Evolutionary conservation across 2,888 invertebrate species (phyloP).

Genomic region (Diplolepis rosae): DNA sequence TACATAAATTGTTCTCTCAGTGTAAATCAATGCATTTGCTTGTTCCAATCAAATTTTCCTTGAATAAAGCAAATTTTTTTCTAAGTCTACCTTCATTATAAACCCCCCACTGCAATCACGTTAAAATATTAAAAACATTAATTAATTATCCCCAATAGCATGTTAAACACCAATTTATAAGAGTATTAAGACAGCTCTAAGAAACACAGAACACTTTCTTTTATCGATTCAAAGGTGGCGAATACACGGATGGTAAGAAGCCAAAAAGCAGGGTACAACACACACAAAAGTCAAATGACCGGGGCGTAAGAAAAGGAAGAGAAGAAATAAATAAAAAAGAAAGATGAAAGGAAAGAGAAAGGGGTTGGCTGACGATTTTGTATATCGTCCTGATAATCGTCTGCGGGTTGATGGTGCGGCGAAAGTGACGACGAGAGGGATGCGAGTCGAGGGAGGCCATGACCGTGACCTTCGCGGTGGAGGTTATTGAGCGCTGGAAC

Average conservation of each 20-base stretch:
- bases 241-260: not conserved
- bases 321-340: slow-evolving; percentile 15
- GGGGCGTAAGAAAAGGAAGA: not conserved
- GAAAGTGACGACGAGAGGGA: slow-evolving; percentile 36
- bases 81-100: too few relatives aligned
- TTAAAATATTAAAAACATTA: not conserved
- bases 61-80: too few relatives aligned
- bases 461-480: slow-evolving; percentile 70
- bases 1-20: too few relatives aligned
- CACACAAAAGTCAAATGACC: not conserved
- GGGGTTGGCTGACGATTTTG: slow-evolving; percentile 54
- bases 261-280: not conserved
- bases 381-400: slow-evolving; percentile 65
- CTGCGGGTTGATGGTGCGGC: slow-evolving; percentile 43
- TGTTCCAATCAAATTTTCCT: too few relatives aligned
- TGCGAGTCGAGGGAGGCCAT: slow-evolving; percentile 54
- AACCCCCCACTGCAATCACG: too few relatives aligned
- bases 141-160: not conserved
- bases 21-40: too few relatives aligned
- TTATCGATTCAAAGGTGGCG: slow-evolving; percentile 10
- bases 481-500: slow-evolving; percentile 71
- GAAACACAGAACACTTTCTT: not conserved
- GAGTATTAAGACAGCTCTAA: not conserved
- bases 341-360: slow-evolving; percentile 40
- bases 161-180: not conserved